Conservation (phyloP, 2,797 vertebrate genomes). For the Labeo calbasu region DNA sequence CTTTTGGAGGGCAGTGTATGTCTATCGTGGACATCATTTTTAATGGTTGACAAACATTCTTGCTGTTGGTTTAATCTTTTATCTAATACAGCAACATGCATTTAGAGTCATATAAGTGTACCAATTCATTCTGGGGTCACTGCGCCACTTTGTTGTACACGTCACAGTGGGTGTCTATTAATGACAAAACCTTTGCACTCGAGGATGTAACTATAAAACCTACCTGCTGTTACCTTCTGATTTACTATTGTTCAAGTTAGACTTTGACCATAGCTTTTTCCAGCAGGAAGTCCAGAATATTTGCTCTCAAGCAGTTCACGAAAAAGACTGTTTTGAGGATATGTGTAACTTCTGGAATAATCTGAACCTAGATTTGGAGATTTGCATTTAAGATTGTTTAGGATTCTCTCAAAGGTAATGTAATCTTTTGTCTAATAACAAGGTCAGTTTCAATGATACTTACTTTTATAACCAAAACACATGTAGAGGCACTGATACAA, state of each 20-base stretch:
- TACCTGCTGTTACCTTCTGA: slow-evolving; percentile 46
- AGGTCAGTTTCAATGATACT: background rate
- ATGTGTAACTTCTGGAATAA: slow-evolving; percentile 16
- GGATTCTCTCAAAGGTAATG: slow-evolving; percentile 48
- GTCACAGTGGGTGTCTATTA: background rate
- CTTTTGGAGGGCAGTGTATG: no score
- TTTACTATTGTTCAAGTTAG: slow-evolving; percentile 57
- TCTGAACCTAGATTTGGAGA: slow-evolving; percentile 8
- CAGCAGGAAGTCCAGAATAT: slow-evolving; percentile 62
- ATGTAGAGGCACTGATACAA: background rate
- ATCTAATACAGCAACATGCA: background rate
- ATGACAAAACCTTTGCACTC: slow-evolving; percentile 72
- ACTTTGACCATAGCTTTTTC: slow-evolving; percentile 72
- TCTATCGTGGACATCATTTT: background rate
- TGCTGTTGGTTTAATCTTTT: background rate
- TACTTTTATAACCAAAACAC: background rate
- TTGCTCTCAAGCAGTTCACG: background rate
- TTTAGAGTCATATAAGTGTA: background rate
- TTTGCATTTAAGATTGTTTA: slow-evolving; percentile 47
- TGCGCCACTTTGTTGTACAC: background rate
- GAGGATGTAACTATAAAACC: slow-evolving; percentile 37
- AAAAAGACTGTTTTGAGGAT: background rate
- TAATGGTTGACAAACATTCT: no score
- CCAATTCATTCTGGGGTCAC: background rate
- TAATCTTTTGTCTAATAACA: background rate